Conservation (phyloP, 2,797 vertebrate species). For the Serranus cabrilla region DNA sequence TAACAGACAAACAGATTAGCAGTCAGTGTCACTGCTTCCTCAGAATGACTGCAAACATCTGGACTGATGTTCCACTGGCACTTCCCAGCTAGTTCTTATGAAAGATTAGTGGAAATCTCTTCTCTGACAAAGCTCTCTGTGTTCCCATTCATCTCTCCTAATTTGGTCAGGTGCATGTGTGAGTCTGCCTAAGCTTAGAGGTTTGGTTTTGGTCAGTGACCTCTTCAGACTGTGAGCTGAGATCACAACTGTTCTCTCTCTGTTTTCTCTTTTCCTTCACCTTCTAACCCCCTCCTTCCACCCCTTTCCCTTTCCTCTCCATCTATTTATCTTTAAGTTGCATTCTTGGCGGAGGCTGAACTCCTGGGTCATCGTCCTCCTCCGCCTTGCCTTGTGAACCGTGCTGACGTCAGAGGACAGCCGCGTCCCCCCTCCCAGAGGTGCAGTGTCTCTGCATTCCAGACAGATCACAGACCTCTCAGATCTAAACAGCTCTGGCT, state of each 20-base stretch:
- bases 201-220: slow-evolving; percentile 24
- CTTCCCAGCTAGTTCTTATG: neutral
- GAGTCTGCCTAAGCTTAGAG: neutral
- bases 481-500: slow-evolving; percentile 13
- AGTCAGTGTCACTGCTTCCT: neutral
- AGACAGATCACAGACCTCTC: slow-evolving; percentile 32
- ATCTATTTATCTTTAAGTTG: slow-evolving; percentile 14
- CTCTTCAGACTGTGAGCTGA: slow-evolving; percentile 6
- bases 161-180: slow-evolving; percentile 36
- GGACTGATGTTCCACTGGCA: neutral
- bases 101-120: slow-evolving; percentile 1
- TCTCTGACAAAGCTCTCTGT: slow-evolving; percentile 1
- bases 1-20: neutral
- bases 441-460: slow-evolving; percentile 52
- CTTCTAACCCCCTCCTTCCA: neutral
- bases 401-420: slow-evolving; percentile 55
- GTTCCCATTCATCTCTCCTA: slow-evolving; percentile 21
- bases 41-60: neutral
- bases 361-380: slow-evolving; percentile 36
- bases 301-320: neutral
- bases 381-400: slow-evolving; percentile 31
- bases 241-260: neutral
- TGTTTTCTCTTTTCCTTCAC: neutral
- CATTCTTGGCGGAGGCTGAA: slow-evolving; percentile 38
- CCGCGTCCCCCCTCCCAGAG: slow-evolving; percentile 7